Base-by-base conservation (phyloP, 2,797 vertebrate genomes). In the Meda fulgida region DNA sequence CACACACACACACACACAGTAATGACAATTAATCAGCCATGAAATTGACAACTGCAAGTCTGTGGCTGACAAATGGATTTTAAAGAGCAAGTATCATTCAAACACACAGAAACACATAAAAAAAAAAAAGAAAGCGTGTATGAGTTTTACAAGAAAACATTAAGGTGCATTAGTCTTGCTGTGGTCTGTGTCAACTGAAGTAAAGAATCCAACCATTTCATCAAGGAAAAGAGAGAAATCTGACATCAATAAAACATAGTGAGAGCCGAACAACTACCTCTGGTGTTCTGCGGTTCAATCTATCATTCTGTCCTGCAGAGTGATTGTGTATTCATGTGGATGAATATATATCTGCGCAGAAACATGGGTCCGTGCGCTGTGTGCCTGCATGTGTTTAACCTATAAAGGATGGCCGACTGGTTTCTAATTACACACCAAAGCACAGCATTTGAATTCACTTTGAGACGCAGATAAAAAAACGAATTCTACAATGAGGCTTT, bases 21-120 rank as follows among this genome's bases (percentile, higher is more conserved):
- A 94, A 95, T 94, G 92, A 93, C 93, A 93, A 95, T 94, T 95
- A 95, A 95, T 95, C 95, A 95, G 93, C 93, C 95, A 92, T 95
- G 95, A 95, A 95, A 96, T 95, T 95, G 94, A 95, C 94, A 94
- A 95, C 93, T 83, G 92, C 88, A 83, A 91, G 92, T 90, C 89
- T 91, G 89, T 89, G 91, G 91, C 91, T 89, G 90, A 90, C 90
- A 90, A 94, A 92, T 89, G 86, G 91, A 93, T 94, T 93, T 93
- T 91, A 93, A 93, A 95, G 90, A 90, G 90, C 31, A 43, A 51
- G 83, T 60, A 87, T 83, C 66, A 86, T 63, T 83, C 43, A 79
- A 51, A 87, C 67, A 80, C 73, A 72, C 63, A 70, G 46, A 88
- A 83, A 88, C 53, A 78, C 48, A 84, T 84, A 67, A 1, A 76